Base-by-base conservation (phyloP, 2,113 vertebrate species). In the Phylloscopus trochiloides region DNA sequence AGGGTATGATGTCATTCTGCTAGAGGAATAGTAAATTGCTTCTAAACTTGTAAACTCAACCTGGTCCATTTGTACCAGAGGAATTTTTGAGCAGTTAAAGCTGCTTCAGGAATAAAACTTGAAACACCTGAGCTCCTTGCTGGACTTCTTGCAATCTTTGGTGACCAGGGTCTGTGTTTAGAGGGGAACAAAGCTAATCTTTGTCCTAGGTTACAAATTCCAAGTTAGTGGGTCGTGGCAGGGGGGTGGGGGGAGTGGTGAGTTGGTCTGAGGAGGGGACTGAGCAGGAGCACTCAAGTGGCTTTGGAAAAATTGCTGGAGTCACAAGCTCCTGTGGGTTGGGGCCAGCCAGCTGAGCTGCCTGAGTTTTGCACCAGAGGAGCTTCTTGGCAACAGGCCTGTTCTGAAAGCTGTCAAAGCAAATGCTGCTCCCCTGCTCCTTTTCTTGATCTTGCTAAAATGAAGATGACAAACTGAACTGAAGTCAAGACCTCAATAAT, bases 141-240 rank as follows among this genome's bases (percentile, higher is more conserved):
- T 26, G 86, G 68, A 34, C 34, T 34, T 34, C 34, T 34, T 34
- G 4, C 81, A 90, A 7, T 89, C 80, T 93, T 89, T 70, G 92
- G 78, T 1, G n/a, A 67, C 75, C 54, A 21, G 80, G 79, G 95
- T 36, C 76, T 92, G 63, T 13, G 1, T 48, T 32, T 22, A 63
- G 40, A 13, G 40, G 40, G 89, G 88, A 93, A 96, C 92, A 95
- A 94, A 91, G 88, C 85, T 94, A 83, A 88, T 81, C 92, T 95
- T 95, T 96, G 78, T 92, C 88, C 91, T 36, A 47, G 71, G 92
- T 84, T 86, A 43, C 55, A 93, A 90, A 95, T 90, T 71, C 83
- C 70, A 86, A 45, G 81, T 72, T 6, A 1, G 74, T n/a, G 84
- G 70, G 72, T 32, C 54, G 82, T 22, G 17, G 9, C 10, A 36